These are phyloP conservation scores for Trachymyrmex septentrionalis DNA, from an alignment of 1,140 invertebrate species.

Conservation along the genomic window DNA sequence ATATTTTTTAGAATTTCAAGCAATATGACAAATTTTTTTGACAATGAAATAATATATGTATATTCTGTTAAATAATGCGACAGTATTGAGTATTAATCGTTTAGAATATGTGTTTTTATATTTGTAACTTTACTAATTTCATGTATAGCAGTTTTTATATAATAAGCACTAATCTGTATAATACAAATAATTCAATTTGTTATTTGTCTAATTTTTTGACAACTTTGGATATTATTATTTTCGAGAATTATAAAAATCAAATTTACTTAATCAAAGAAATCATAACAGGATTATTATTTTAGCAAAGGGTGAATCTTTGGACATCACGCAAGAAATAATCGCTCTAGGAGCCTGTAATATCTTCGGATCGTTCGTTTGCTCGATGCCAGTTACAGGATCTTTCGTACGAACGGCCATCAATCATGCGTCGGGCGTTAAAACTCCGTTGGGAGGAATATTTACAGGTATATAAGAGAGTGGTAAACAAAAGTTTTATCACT, in stretches of 20 bases:
- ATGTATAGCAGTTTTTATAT: too few species aligned
- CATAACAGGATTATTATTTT: slow-evolving; percentile 28
- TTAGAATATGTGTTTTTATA: too few species aligned
- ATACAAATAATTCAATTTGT: too few species aligned
- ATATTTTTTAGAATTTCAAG: too few species aligned
- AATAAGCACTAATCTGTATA: too few species aligned
- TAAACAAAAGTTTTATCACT: neutral
- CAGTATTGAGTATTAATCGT: too few species aligned
- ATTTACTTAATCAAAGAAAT: neutral
- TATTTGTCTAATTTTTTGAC: too few species aligned
- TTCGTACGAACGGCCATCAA: slow-evolving; percentile 93
- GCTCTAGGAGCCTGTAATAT: slow-evolving; percentile 91
- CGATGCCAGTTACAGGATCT: slow-evolving; percentile 93
- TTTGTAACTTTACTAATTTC: too few species aligned
- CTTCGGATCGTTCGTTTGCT: slow-evolving; percentile 91
- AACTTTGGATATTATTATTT: neutral
- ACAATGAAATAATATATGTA: too few species aligned
- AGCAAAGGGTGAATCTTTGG: slow-evolving; percentile 88
- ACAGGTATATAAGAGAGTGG: slow-evolving; percentile 87
- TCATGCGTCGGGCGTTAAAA: slow-evolving; percentile 91
- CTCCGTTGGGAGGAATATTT: slow-evolving; percentile 91
- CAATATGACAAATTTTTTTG: too few species aligned
- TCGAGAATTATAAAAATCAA: neutral
- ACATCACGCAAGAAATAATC: slow-evolving; percentile 92
- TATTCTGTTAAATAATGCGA: too few species aligned